Evolutionary conservation across 2,797 vertebrate genomes (phyloP), one percentile per base, ranked within the genome.

Genomic region (Melanotaenia boesemani): DNA sequence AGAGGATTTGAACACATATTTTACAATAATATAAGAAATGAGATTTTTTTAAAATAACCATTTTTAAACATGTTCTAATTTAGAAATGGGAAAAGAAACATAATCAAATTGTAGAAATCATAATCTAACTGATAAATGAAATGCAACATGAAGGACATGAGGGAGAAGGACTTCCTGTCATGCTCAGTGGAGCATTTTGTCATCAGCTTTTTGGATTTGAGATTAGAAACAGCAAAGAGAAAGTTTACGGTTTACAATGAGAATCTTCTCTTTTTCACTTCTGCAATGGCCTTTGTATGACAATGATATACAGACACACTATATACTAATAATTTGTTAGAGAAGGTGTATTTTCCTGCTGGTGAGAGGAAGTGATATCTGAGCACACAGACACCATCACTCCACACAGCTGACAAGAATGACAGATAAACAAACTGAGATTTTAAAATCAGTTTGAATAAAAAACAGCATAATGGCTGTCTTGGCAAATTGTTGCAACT

Each of bases 331-430:
- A 16, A 2, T 66, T 63, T 61, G 12, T 56, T 48, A 20, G 30
- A 20, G 28, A 52, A 46, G 1, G n/a, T 28, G 5, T 30, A 20
- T 58, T 81, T 58, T 48, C 32, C 34, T 26, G 12, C 28, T 28
- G 63, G 46, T 32, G 13, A 61, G 39, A 70, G 73, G 76, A 83
- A 70, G 63, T 68, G 66, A 71, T 63, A 71, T 16, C 12, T 46
- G 32, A 52, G 57, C 34, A 62, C 13, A 41, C 0, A 60, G 4
- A 8, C 50, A 24, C 4, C 9, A 22, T 11, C 48, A n/a, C 2
- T n/a, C 48, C 9, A 11, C 48, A 67, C n/a, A 61, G 2, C 15
- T 10, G 16, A 28, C 63, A 39, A n/a, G n/a, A n/a, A 37, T 37
- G 36, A 37, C 36, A 9, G 9, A 11, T 9, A 37, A 12, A 37